Conservation (phyloP, 1,140 invertebrate species). For the Dolichoris vasculosae region DNA sequence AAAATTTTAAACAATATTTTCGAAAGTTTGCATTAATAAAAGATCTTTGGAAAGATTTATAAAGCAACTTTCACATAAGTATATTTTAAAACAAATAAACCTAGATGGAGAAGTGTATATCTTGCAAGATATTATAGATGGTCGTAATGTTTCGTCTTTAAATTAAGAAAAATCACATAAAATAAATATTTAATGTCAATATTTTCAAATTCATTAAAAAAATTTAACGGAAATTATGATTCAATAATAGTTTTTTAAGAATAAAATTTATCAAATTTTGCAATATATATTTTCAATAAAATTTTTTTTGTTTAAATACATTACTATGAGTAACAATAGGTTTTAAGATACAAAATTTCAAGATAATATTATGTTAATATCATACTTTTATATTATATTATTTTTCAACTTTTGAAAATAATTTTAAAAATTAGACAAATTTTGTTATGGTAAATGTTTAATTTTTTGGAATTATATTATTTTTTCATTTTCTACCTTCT, state of each 20-base stretch:
- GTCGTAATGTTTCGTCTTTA: background rate
- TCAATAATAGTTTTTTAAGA: no score
- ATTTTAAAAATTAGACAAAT: background rate
- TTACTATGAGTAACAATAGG: background rate
- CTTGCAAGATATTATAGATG: background rate
- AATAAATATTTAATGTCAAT: background rate
- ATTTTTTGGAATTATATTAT: constrained; percentile 2
- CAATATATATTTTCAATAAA: no score
- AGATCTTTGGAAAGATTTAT: background rate
- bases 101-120: background rate
- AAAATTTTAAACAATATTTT: background rate
- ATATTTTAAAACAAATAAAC: background rate
- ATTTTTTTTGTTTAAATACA: background rate
- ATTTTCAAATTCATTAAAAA: no score
- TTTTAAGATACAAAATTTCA: background rate
- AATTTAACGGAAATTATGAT: no score
- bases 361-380: background rate
- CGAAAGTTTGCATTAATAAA: background rate
- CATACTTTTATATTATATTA: background rate
- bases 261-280: no score
- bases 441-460: background rate
- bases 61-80: background rate
- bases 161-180: background rate
- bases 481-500: background rate
- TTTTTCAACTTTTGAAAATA: background rate